phyloP scores from a whole-genome alignment of 2,113 vertebrate genomes.

The Rhea americana region DNA sequence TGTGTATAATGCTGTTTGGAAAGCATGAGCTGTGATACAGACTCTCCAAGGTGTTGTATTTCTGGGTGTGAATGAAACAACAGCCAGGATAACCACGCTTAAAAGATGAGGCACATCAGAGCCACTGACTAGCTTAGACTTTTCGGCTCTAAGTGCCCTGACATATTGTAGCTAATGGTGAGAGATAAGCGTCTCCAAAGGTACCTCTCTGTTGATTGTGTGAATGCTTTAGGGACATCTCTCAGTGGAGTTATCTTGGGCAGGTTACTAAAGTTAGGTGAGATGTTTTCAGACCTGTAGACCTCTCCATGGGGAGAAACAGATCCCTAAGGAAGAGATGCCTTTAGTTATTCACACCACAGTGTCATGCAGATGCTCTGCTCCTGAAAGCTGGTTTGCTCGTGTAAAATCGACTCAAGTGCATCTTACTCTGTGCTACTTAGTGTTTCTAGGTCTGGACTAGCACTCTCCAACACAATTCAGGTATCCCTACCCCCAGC shows the following conservation, averaged over 20 bases:
- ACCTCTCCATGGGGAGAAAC: rapidly evolving
- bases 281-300: not conserved
- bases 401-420: not conserved
- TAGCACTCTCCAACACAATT: not conserved
- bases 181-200: not conserved
- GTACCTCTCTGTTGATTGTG: not conserved
- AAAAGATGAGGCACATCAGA: not conserved
- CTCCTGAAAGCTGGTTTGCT: not conserved
- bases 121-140: not conserved
- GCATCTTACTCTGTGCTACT: not conserved
- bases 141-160: not conserved
- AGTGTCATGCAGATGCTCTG: not conserved
- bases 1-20: not conserved
- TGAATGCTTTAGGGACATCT: not conserved
- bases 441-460: not conserved
- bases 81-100: not conserved
- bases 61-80: not conserved
- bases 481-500: not conserved
- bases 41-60: not conserved
- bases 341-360: not conserved
- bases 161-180: not conserved
- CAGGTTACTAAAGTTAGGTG: not conserved
- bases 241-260: not conserved
- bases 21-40: not conserved
- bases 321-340: not conserved